Conservation (phyloP, 2,113 vertebrate genomes). For the Cyphomyrus plagiostoma region DNA sequence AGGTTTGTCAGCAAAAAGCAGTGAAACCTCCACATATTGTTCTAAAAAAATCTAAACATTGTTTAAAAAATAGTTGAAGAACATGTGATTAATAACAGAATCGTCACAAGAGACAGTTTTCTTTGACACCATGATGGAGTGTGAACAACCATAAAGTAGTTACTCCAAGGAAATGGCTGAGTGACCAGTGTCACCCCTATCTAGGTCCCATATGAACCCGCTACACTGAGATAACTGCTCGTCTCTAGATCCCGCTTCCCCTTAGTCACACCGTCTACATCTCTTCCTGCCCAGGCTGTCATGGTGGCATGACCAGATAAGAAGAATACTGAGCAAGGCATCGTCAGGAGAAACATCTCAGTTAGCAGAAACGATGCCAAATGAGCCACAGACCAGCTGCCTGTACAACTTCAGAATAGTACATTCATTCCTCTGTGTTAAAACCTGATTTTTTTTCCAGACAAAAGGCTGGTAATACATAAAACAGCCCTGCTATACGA, state of each 20-base stretch:
- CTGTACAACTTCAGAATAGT: not conserved
- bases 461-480: not conserved
- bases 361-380: not conserved
- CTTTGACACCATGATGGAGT: not conserved
- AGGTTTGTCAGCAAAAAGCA: not conserved
- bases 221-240: not conserved
- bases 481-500: not conserved
- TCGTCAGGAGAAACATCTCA: not conserved
- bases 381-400: not conserved
- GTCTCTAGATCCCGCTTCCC: not conserved
- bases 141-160: not conserved
- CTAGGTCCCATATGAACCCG: not conserved
- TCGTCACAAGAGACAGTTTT: not conserved
- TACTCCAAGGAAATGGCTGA: not conserved
- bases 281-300: not conserved
- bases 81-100: not conserved
- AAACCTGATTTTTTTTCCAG: not conserved
- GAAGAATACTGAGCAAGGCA: not conserved
- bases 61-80: not conserved
- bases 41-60: not conserved
- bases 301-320: conserved; percentile 10
- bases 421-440: not conserved
- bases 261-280: not conserved
- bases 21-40: not conserved
- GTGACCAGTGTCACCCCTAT: not conserved